Percentiles rank a stretch among this genome's conserved stretches.
Conservation (phyloP, 2,888 invertebrate genomes). For the Drosophila ezoana region DNA sequence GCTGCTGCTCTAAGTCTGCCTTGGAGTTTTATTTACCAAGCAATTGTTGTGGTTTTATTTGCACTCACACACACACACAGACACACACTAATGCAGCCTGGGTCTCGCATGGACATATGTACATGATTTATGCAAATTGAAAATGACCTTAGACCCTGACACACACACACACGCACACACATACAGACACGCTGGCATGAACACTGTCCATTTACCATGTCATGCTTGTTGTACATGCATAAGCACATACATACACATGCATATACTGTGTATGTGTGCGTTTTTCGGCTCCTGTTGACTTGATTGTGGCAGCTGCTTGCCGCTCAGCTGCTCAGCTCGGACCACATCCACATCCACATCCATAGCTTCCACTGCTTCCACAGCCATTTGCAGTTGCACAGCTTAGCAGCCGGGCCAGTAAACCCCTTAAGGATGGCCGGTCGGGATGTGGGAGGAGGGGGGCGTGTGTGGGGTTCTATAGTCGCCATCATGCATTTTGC, state of each 20-base stretch:
- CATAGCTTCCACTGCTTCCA: slow-evolving; percentile 22
- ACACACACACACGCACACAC: slow-evolving; percentile 31
- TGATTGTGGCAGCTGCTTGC: slow-evolving; percentile 72
- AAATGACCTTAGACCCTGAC: slow-evolving; percentile 74
- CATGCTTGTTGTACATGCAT: slow-evolving; percentile 28
- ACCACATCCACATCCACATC: slow-evolving; percentile 23
- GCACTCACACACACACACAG: slow-evolving; percentile 9
- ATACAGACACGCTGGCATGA: slow-evolving; percentile 21
- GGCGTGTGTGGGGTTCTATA: not conserved
- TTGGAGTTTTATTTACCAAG: slow-evolving; percentile 49
- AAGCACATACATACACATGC: not conserved
- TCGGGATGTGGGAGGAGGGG: no score
- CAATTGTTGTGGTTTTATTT: slow-evolving; percentile 67
- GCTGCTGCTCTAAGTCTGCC: slow-evolving; percentile 36
- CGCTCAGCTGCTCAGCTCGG: slow-evolving; percentile 59
- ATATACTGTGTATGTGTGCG: slow-evolving; percentile 19
- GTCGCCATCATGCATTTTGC: slow-evolving; percentile 56
- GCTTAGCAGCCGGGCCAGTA: slow-evolving; percentile 26
- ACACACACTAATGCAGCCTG: slow-evolving; percentile 19
- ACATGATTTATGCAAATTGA: slow-evolving; percentile 82
- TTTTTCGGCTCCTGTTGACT: slow-evolving; percentile 69
- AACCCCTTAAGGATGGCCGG: slow-evolving; percentile 4
- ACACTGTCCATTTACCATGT: slow-evolving; percentile 65
- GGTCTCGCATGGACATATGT: slow-evolving; percentile 53
- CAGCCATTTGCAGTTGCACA: slow-evolving; percentile 40